phyloP scores from a whole-genome alignment of 2,113 vertebrate species.

The Neodon shergylaensis region DNA sequence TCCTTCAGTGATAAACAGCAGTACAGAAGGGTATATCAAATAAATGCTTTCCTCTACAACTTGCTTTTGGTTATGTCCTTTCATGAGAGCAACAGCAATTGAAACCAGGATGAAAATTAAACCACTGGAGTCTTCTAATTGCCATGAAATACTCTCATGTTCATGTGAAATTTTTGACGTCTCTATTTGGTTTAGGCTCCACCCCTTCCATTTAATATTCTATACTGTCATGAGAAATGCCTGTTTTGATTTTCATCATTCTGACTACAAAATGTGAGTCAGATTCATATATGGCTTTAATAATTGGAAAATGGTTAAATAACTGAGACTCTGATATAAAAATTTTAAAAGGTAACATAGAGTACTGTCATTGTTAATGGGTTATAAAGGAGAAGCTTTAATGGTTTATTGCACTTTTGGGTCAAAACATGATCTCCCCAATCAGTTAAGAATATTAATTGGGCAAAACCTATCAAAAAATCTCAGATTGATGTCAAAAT shows the following conservation, averaged over 20 bases:
- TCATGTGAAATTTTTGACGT: constrained; percentile 46
- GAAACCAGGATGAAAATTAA: neutral
- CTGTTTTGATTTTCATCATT: constrained; percentile 72
- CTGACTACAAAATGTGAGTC: constrained; percentile 50
- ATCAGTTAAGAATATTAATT: constrained; percentile 56
- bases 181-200: constrained; percentile 30
- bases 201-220: neutral
- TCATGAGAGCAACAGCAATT: neutral
- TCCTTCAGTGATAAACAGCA: neutral
- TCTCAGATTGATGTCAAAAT: constrained; percentile 56
- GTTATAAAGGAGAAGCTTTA: constrained; percentile 47
- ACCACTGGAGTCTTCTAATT: constrained; percentile 27
- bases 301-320: constrained; percentile 70
- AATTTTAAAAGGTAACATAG: constrained; percentile 39
- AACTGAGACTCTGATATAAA: constrained; percentile 56
- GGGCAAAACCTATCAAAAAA: constrained; percentile 38
- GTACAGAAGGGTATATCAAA: neutral
- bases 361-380: constrained; percentile 53
- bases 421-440: constrained; percentile 34
- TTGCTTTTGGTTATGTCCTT: neutral
- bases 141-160: constrained; percentile 44
- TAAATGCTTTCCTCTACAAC: neutral
- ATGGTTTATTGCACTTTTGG: constrained; percentile 53
- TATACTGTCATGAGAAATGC: constrained; percentile 64
- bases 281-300: constrained; percentile 54